Base-by-base conservation (phyloP, 1,140 invertebrate genomes). In the Brachionus rubens region DNA sequence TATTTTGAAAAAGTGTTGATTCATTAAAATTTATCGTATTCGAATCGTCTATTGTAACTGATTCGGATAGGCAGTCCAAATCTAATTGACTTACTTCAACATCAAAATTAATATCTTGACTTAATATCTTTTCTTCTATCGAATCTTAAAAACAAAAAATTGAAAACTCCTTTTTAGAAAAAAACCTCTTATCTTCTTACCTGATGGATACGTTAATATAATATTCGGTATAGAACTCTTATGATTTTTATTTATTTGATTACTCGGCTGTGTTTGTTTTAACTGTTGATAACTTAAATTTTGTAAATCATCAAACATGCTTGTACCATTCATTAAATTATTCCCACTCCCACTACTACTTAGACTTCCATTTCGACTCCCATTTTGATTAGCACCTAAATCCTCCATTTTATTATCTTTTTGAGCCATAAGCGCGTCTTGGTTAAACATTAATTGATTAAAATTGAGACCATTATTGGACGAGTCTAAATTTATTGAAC, bases 151-250 rank as follows among this genome's bases (percentile, higher is more conserved):
- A 70, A 70, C 12, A 2, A 30, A 50, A 59, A 59, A 67, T 40
- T 40, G 46, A 47, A 47, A 47, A 47, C 14, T 47, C 3, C 24
- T 41, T 2, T 19, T 40, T 0, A 43, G 40, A 67, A 0, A 1
- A 50, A 59, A 36, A 40, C n/a, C n/a, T n/a, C n/a, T 62, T 62
- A 16, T 62, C 7, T 14, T 5, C n/a, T 47, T 30, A 50, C 68
- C 68, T 28, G 36, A 4, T 24, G 68, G 36, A 54, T 12, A 50
- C 10, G 68, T 72, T 33, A 72, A 72, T 50, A 72, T 72, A 10
- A 72, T 72, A 26, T 72, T 54, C 40, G 68, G 68, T 28, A 72
- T 72, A 12, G 68, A 72, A 36, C 50, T 72, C 41, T 72, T 72
- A 24, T 72, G 68, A 65, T 65, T 65, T 46, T 65, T 65, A 43